These are phyloP conservation scores for Ataeniobius toweri DNA, from an alignment of 2,797 vertebrate species.

Conservation along the genomic window DNA sequence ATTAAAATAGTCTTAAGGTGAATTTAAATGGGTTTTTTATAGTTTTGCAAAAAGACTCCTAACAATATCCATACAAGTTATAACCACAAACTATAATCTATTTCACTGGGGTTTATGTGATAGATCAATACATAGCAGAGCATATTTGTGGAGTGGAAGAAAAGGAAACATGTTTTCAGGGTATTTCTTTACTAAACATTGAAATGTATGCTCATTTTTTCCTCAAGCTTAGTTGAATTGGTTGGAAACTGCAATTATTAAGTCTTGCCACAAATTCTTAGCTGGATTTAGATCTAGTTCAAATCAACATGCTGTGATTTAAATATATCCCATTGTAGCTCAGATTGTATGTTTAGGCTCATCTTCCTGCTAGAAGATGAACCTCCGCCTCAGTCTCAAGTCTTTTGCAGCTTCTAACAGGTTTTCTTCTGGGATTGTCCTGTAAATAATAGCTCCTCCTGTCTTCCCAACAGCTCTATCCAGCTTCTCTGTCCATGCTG, in stretches of 20 bases:
- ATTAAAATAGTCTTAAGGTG: not conserved
- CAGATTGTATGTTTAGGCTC: too few species aligned
- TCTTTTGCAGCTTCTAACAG: too few species aligned
- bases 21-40: conserved; percentile 19
- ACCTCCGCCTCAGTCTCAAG: too few species aligned
- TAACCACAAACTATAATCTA: not conserved
- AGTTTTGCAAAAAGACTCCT: not conserved
- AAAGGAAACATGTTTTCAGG: not conserved
- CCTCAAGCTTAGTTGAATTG: not conserved
- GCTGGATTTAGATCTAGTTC: not conserved
- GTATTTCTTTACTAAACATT: not conserved
- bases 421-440: too few species aligned
- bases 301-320: not conserved
- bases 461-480: too few species aligned
- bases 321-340: too few species aligned
- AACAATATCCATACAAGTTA: not conserved
- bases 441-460: too few species aligned
- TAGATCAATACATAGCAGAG: not conserved
- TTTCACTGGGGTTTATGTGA: not conserved
- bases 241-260: not conserved
- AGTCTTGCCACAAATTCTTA: not conserved
- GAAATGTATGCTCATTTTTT: not conserved
- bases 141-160: not conserved
- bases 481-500: too few species aligned
- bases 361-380: too few species aligned